A percentile compares a stretch with the other conserved stretches of the same genome.
Conservation (phyloP, 2,888 invertebrate genomes). For the Drosophila colorata region DNA sequence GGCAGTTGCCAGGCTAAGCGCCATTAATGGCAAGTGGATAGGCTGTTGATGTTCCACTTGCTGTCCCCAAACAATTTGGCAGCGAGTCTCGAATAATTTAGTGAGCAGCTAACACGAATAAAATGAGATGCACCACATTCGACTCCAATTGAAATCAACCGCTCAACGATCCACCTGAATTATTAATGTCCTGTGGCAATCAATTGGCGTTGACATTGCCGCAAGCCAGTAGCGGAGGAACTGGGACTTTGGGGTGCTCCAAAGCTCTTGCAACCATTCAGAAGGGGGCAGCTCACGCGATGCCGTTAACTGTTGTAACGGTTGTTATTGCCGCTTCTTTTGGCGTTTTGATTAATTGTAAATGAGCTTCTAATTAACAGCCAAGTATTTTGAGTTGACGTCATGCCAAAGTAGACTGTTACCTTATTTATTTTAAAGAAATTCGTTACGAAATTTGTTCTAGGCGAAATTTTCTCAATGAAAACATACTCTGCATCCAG, state of each 20-base stretch:
- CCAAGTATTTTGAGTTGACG: constrained; percentile 46
- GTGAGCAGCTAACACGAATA: constrained; percentile 52
- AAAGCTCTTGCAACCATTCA: constrained; percentile 1
- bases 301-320: constrained; percentile 48
- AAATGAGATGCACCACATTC: constrained; percentile 62
- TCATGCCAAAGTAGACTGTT: constrained; percentile 9
- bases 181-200: constrained; percentile 69
- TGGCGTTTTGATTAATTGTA: constrained; percentile 74
- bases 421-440: background rate
- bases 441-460: too few species aligned
- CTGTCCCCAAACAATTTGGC: constrained; percentile 70
- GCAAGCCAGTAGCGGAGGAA: background rate
- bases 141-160: constrained; percentile 73
- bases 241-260: constrained; percentile 5
- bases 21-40: constrained; percentile 75
- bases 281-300: constrained; percentile 44
- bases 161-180: constrained; percentile 63
- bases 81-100: constrained; percentile 73
- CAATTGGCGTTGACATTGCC: constrained; percentile 75
- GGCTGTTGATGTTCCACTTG: constrained; percentile 72
- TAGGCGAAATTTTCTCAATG: too few species aligned
- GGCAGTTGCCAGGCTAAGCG: constrained; percentile 55
- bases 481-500: too few species aligned
- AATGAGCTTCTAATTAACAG: constrained; percentile 75
- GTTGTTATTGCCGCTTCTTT: constrained; percentile 46